A percentile compares a stretch with the other conserved stretches of the same genome.
phyloP scores from a whole-genome alignment of 2,797 vertebrate genomes.

The Craterocephalus amniculus region DNA sequence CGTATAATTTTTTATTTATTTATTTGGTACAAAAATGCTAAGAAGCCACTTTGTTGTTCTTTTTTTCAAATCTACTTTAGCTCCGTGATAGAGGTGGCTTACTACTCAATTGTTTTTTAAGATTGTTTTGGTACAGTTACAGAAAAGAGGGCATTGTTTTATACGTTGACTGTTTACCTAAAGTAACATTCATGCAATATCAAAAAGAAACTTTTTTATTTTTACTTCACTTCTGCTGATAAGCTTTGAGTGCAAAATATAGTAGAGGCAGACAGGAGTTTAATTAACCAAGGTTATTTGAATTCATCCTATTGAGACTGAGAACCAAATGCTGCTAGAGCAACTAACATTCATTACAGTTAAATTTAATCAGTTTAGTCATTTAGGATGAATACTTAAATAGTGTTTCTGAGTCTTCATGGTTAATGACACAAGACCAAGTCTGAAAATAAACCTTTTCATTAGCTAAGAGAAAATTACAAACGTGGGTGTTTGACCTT shows the following conservation, averaged over 20 bases:
- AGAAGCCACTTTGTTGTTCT: no score
- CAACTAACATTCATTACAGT: background rate
- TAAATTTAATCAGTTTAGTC: background rate
- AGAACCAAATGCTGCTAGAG: background rate
- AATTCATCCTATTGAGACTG: background rate
- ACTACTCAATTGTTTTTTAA: no score
- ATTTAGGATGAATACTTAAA: conserved; percentile 13
- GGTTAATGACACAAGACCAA: conserved; percentile 2
- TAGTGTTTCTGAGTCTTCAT: background rate
- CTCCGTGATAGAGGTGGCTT: no score
- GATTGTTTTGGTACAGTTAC: no score
- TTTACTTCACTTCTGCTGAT: background rate
- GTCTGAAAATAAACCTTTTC: conserved; percentile 5
- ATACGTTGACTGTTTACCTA: background rate
- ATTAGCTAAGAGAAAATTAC: background rate
- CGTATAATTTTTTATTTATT: no score
- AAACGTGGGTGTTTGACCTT: background rate
- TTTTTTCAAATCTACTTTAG: no score
- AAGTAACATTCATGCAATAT: background rate
- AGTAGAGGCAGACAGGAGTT: background rate
- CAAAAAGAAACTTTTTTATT: background rate
- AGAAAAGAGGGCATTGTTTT: background rate
- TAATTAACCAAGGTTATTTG: background rate
- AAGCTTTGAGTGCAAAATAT: background rate
- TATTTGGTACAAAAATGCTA: no score